Evolutionary conservation across 2,113 vertebrate species (phyloP).

Genomic region (Sialia sialis): DNA sequence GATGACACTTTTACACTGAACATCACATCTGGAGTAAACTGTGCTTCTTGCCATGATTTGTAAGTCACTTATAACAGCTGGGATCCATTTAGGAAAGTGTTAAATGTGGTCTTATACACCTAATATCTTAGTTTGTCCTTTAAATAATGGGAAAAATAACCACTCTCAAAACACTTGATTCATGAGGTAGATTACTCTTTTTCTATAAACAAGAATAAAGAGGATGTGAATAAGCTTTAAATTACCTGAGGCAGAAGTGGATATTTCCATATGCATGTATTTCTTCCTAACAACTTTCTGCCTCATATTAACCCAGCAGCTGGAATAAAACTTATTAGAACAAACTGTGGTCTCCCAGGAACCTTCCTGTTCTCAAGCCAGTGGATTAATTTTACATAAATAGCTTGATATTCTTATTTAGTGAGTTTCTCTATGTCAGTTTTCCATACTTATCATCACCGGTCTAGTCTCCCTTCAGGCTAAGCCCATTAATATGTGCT

Average conservation of each 20-base stretch:
- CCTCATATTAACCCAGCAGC: background rate
- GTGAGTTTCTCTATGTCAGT: background rate
- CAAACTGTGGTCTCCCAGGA: background rate
- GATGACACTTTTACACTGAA: background rate
- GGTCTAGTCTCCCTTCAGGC: background rate
- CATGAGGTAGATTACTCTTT: background rate
- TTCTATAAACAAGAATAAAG: background rate
- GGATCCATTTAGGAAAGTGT: background rate
- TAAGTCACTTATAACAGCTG: background rate
- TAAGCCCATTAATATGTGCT: background rate
- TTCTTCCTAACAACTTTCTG: background rate
- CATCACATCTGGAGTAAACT: background rate
- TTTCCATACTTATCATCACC: background rate
- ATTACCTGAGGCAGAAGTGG: background rate
- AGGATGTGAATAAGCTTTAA: background rate
- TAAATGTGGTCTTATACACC: background rate
- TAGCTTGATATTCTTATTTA: constrained; percentile 14
- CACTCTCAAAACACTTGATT: background rate
- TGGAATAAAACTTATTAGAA: constrained; percentile 8
- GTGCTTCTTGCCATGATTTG: background rate
- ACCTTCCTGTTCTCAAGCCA: background rate
- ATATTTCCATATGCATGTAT: background rate
- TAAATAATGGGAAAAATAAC: background rate
- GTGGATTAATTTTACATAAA: background rate
- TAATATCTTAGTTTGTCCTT: background rate